phyloP scores from a whole-genome alignment of 1,140 invertebrate genomes.

The Doryteuthis pealeii region DNA sequence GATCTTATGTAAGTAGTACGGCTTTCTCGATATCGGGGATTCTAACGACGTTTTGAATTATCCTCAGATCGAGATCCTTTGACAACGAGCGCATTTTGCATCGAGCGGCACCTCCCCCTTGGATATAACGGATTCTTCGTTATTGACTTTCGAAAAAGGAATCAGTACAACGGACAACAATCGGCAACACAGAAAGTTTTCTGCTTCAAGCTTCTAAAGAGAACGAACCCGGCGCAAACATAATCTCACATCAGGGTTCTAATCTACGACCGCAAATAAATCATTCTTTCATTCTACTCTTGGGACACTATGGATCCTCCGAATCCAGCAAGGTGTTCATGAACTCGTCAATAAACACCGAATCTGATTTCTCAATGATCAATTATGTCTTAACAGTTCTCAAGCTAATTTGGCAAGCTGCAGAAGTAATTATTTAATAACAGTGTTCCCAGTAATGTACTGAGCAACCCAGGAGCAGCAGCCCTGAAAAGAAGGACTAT shows the following conservation, averaged over 20 bases:
- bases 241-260: neutral
- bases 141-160: neutral
- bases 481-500: neutral
- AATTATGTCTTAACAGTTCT: neutral
- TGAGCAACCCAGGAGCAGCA: neutral
- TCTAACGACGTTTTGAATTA: neutral
- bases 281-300: neutral
- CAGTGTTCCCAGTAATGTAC: neutral
- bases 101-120: neutral
- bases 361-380: neutral
- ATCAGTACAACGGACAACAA: neutral
- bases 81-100: neutral
- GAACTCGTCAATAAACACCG: neutral
- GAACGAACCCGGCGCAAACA: too few species aligned
- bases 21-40: neutral
- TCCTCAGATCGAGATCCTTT: neutral
- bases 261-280: too few species aligned
- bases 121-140: neutral
- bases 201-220: neutral
- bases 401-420: neutral
- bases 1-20: neutral
- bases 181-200: neutral
- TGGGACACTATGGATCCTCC: neutral
- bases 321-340: neutral
- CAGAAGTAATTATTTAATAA: neutral